Conservation (phyloP, 2,113 vertebrate genomes). For the Martes martes region DNA sequence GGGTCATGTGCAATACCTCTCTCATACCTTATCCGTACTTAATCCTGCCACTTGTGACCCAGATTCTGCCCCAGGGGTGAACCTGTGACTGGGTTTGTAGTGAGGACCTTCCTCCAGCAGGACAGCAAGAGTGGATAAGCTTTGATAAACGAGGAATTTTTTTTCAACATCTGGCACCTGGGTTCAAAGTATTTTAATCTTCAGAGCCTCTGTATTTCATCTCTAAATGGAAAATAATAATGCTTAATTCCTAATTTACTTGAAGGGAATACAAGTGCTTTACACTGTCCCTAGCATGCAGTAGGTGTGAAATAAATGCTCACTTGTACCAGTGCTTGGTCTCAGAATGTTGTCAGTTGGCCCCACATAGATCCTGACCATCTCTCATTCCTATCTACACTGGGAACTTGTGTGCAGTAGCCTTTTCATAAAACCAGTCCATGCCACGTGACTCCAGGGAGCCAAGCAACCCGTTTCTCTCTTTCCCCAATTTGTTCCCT, state of each 20-base stretch:
- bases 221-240: neutral
- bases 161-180: neutral
- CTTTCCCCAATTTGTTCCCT: neutral
- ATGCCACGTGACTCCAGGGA: neutral
- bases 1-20: neutral
- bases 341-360: neutral
- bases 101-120: neutral
- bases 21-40: neutral
- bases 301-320: neutral
- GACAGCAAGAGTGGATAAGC: neutral
- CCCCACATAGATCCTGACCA: neutral
- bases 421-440: neutral
- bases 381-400: neutral
- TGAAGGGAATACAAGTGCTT: neutral
- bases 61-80: neutral
- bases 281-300: neutral
- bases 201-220: neutral
- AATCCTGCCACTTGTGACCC: neutral
- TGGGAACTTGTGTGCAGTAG: neutral
- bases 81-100: neutral
- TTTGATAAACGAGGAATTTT: conserved; percentile 9
- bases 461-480: neutral
- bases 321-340: neutral
- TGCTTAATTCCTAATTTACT: neutral
- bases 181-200: neutral